Percentiles rank a stretch among this genome's conserved stretches.
Conservation (phyloP, 2,113 vertebrate genomes). For the Tetraodon nigroviridis region DNA sequence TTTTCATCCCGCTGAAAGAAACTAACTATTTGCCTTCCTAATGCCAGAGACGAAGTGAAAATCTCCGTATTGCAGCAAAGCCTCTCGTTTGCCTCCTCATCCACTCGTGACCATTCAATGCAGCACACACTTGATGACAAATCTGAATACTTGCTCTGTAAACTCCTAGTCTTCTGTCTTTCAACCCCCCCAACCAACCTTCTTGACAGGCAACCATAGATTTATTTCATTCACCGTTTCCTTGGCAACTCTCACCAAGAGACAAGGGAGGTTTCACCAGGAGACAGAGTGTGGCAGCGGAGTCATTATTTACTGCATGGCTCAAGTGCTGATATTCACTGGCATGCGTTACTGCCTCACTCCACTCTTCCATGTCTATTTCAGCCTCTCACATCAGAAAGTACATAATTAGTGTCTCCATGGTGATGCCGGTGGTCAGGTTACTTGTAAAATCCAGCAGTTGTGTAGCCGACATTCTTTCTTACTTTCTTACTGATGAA, state of each 20-base stretch:
- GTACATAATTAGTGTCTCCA: constrained; percentile 73
- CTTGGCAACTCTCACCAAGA: constrained; percentile 70
- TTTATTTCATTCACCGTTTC: constrained; percentile 72
- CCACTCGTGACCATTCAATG: background rate
- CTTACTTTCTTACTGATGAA: constrained; percentile 18
- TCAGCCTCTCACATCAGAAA: constrained; percentile 61
- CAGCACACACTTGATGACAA: background rate
- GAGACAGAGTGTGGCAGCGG: constrained; percentile 58
- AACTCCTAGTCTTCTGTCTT: constrained; percentile 32
- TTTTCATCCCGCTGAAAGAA: background rate
- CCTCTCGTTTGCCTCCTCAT: no score
- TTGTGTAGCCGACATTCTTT: constrained; percentile 26
- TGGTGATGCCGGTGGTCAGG: constrained; percentile 59
- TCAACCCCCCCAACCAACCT: constrained; percentile 43
- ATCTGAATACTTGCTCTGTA: constrained; percentile 22
- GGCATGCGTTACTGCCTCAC: constrained; percentile 56
- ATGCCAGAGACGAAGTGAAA: background rate
- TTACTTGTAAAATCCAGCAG: constrained; percentile 54
- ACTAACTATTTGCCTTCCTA: background rate
- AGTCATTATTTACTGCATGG: constrained; percentile 72
- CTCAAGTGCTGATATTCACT: constrained; percentile 66
- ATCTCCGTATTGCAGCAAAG: no score
- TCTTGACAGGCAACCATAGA: constrained; percentile 57
- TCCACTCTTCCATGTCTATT: constrained; percentile 54
- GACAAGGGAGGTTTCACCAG: constrained; percentile 59